Evolutionary conservation across 1,140 invertebrate genomes (phyloP).

Genomic region (Lepidurus apus): DNA sequence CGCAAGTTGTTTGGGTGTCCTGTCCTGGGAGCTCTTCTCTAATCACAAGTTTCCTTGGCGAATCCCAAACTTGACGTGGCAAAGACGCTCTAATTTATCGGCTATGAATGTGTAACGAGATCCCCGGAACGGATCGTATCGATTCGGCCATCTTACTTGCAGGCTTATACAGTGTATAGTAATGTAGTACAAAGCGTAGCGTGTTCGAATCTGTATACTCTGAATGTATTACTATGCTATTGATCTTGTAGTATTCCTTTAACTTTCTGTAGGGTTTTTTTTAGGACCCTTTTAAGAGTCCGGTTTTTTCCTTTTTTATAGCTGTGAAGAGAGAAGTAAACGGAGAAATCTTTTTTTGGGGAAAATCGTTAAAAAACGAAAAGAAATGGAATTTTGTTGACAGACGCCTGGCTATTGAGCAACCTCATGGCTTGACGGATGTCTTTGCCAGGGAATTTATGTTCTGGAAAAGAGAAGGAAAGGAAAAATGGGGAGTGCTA

Average conservation of each 20-base stretch:
- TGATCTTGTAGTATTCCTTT: too few species aligned
- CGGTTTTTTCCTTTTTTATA: background rate
- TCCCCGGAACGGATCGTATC: background rate
- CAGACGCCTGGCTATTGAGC: slow-evolving; percentile 12
- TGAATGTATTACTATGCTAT: too few species aligned
- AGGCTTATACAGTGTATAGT: background rate
- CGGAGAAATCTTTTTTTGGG: background rate
- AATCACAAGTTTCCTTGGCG: background rate
- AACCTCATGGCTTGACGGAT: background rate
- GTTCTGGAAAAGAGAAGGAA: background rate
- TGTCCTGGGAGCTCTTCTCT: background rate
- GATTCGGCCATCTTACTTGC: background rate
- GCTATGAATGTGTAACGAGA: slow-evolving; percentile 3
- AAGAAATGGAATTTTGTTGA: slow-evolving; percentile 3
- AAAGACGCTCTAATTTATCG: background rate
- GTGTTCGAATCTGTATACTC: too few species aligned
- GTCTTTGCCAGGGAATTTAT: background rate
- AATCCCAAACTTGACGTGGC: background rate
- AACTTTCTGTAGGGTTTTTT: too few species aligned
- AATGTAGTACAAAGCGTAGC: too few species aligned
- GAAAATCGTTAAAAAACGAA: background rate
- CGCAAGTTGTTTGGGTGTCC: background rate
- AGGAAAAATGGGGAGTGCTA: background rate
- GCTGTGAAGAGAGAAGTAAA: background rate
- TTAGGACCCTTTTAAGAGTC: too few species aligned